Conservation (phyloP, 2,113 vertebrate genomes). For the Pollimyrus isidori region DNA sequence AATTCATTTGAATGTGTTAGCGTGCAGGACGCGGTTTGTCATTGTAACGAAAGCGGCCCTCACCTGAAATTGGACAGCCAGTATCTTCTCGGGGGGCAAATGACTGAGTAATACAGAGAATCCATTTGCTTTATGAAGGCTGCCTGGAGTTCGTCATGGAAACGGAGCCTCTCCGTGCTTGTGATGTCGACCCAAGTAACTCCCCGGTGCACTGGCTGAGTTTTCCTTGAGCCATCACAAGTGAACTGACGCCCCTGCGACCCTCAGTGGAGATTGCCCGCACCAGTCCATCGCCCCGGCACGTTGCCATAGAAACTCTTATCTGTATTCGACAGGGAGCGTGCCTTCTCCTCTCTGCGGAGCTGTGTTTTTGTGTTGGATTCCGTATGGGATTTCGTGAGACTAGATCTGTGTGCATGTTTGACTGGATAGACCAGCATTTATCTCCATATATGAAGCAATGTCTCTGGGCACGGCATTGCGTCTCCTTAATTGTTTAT, state of each 20-base stretch:
- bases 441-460: neutral
- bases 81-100: neutral
- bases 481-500: neutral
- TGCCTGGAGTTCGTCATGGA: neutral
- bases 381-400: neutral
- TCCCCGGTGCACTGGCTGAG: neutral
- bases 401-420: neutral
- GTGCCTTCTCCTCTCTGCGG: neutral
- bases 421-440: neutral
- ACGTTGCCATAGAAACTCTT: slow-evolving; percentile 18
- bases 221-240: neutral
- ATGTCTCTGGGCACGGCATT: neutral
- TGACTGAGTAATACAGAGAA: neutral
- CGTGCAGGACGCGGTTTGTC: neutral
- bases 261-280: neutral
- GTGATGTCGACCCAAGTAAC: neutral
- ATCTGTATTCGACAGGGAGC: slow-evolving; percentile 11
- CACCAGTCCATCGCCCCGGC: neutral
- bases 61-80: neutral
- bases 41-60: slow-evolving; percentile 8
- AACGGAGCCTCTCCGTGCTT: neutral
- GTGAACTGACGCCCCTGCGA: neutral
- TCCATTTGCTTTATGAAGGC: slow-evolving; percentile 14
- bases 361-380: slow-evolving; percentile 1
- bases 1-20: neutral